Percentiles rank a stretch among this genome's conserved stretches.
These are phyloP conservation scores for Notodonta ziczac DNA, from an alignment of 2,888 invertebrate genomes.

Conservation along the genomic window DNA sequence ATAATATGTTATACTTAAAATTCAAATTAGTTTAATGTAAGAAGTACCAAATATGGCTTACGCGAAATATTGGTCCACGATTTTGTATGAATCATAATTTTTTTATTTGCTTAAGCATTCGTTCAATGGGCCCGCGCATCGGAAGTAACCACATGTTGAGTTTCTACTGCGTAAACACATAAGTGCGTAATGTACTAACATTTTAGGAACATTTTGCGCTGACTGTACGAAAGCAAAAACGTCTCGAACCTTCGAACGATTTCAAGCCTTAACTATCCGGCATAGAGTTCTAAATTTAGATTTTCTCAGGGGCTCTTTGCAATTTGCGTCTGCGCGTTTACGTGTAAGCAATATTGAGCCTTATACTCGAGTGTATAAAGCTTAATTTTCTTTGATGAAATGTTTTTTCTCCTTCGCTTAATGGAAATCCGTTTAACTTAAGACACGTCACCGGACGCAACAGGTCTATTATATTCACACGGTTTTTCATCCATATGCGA, in stretches of 20 bases:
- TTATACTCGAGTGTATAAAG: background rate
- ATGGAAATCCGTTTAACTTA: constrained; percentile 3
- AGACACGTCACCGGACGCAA: constrained; percentile 7
- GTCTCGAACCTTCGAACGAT: background rate
- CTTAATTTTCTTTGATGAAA: background rate
- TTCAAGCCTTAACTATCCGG: background rate
- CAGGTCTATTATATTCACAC: constrained; percentile 5
- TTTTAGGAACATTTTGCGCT: background rate
- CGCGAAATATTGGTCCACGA: background rate
- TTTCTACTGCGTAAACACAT: constrained; percentile 7
- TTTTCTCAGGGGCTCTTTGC: background rate
- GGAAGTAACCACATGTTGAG: constrained; percentile 29
- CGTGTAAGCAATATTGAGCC: background rate
- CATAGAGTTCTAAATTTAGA: constrained; percentile 6
- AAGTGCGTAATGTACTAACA: background rate
- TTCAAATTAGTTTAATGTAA: background rate
- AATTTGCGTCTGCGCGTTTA: constrained; percentile 1
- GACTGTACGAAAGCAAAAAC: background rate
- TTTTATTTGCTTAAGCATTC: background rate
- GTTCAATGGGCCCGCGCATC: background rate
- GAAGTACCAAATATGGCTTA: background rate
- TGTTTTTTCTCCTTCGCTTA: background rate
- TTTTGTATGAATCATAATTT: background rate
- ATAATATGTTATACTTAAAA: too few species aligned
- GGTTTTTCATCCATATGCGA: background rate